A percentile compares a stretch with the other conserved stretches of the same genome.
Evolutionary conservation across 1,140 invertebrate species (phyloP).

Genomic region (Listronotus oregonensis): DNA sequence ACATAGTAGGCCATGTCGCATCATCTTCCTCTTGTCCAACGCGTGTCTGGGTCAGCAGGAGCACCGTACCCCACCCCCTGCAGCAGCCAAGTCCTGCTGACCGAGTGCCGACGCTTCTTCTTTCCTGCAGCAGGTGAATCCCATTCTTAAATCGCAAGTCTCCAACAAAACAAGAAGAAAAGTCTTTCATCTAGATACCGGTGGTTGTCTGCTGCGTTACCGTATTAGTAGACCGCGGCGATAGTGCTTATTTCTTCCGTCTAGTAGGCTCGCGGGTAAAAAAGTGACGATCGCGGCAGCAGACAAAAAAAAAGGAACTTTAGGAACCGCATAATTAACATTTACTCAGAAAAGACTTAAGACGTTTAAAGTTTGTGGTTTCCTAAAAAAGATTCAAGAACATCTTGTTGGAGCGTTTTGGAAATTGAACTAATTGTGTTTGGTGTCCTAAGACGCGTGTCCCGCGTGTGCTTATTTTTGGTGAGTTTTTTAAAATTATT

Average conservation of each 20-base stretch:
- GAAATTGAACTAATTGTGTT: no score
- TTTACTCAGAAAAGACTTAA: no score
- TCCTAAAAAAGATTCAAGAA: no score
- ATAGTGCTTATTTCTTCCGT: slow-evolving; percentile 17
- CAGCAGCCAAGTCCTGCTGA: slow-evolving; percentile 27
- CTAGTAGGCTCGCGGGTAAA: not conserved
- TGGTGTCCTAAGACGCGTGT: no score
- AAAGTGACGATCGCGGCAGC: not conserved
- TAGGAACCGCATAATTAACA: no score
- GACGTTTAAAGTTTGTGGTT: no score
- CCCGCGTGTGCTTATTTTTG: no score
- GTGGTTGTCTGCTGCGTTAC: slow-evolving; percentile 48
- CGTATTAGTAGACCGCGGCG: slow-evolving; percentile 19
- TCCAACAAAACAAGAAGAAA: slow-evolving; percentile 44
- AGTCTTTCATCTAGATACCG: slow-evolving; percentile 40
- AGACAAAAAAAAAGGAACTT: no score
- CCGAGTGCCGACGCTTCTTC: slow-evolving; percentile 48
- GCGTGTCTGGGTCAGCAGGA: slow-evolving; percentile 65
- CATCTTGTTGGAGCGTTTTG: no score
- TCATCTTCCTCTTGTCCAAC: slow-evolving; percentile 41
- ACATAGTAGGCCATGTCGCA: slow-evolving; percentile 32
- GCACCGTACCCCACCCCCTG: slow-evolving; percentile 29
- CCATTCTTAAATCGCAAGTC: slow-evolving; percentile 58
- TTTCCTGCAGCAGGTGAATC: slow-evolving; percentile 63
- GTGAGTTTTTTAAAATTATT: no score